Evolutionary conservation across 2,888 invertebrate species (phyloP), one percentile per base, ranked within the genome.

Genomic region (Catocala sponsa): DNA sequence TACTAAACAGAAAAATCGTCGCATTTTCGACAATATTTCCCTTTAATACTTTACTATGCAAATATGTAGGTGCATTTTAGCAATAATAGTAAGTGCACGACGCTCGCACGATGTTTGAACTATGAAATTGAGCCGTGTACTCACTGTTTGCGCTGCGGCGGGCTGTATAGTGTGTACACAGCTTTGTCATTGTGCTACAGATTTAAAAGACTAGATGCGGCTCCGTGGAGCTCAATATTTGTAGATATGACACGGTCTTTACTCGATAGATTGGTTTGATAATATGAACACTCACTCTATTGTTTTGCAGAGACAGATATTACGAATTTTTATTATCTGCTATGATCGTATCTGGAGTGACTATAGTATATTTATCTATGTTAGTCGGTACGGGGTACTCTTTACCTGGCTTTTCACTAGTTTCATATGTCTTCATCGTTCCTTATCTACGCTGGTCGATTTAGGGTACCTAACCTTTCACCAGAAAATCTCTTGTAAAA

Each of bases 101-200:
- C 43, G 38, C 38, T 51, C 46, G 12, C 52, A 56, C 35, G 49
- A 47, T 81, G 73, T 81, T 81, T 82, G 82, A 67, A 68, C 76
- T 76, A 67, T 80, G 72, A 75, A 82, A 81, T 82, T 79, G 82
- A 80, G 74, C 67, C 72, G 71, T 68, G 76, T 68, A 63, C 59
- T 64, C 70, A 52, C 55, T 76, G 78, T 77, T 73, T 74, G 73
- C 59, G 47, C 57, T 50, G 50, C 58, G 64, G 56, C 59, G 59
- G 15, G 57, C 54, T 56, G 12, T 60, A 52, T 55, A 65, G 59
- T 72, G 69, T 73, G 67, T 65, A 67, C 63, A 54, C 25, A 48
- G 67, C 70, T 56, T 65, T 68, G 70, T 70, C 59, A 51, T 41
- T 32, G 38, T 5, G 48, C 46, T 5, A 46, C 38, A 32, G 71